These are phyloP conservation scores for Pogona vitticeps DNA, from an alignment of 2,113 vertebrate genomes.

Conservation along the genomic window DNA sequence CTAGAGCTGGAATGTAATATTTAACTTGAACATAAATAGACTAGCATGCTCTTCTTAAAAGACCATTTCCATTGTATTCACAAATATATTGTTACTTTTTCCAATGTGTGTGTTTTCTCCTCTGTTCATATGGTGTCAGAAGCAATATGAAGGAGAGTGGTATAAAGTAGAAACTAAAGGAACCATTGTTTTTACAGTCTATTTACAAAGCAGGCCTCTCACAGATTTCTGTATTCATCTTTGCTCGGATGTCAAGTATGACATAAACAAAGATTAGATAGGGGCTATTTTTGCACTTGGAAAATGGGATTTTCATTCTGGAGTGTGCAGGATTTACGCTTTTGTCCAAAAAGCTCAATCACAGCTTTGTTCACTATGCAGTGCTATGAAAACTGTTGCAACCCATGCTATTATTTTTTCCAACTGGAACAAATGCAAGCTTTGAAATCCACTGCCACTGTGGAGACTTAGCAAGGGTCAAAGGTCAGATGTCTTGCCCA, in stretches of 20 bases:
- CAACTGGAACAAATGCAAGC: background rate
- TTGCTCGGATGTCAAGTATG: conserved; percentile 7
- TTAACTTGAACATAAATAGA: no score
- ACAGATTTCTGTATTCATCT: conserved; percentile 14
- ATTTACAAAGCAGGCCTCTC: background rate
- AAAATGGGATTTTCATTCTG: background rate
- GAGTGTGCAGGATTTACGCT: background rate
- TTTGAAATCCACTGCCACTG: background rate
- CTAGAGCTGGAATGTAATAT: no score
- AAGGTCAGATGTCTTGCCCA: background rate
- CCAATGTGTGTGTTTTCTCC: background rate
- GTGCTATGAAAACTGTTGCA: background rate
- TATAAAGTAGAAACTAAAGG: background rate
- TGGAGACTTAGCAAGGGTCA: background rate
- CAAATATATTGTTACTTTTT: background rate
- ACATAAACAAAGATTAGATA: conserved; percentile 8
- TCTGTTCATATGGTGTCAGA: background rate
- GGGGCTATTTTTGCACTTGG: background rate
- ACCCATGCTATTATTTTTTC: background rate
- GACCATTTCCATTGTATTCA: background rate
- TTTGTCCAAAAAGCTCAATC: background rate
- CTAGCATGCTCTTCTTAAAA: background rate
- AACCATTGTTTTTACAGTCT: background rate
- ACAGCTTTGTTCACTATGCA: background rate
- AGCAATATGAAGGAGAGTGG: background rate